Evolutionary conservation across 2,797 vertebrate species (phyloP), one percentile per base, ranked within the genome.

Genomic region (Luscinia luscinia): DNA sequence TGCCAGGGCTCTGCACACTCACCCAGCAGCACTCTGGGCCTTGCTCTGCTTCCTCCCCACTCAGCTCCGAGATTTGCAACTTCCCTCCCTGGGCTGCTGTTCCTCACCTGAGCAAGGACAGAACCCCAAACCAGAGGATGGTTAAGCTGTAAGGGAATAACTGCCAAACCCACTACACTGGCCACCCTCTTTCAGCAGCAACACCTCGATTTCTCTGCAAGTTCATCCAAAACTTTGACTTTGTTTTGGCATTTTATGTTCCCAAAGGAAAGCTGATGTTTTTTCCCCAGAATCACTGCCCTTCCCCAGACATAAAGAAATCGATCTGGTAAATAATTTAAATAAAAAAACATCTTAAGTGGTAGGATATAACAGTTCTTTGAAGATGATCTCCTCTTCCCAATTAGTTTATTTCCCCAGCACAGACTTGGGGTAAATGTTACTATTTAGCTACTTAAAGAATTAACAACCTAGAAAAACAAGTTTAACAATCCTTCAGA

Each of bases 101-200:
- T 51, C 59, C 64, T 5, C 22, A 6, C 6, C 69, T 21, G 12
- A 6, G 41, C 40, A 15, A 19, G 11, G 32, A 15, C 1, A 2
- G 4, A 34, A 16, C 32, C 68, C 38, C 34, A n/a, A 1, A 55
- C 2, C 34, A 32, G 27, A 4, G 4, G 15, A 32, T 18, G 36
- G 11, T 8, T 11, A 3, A 48, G 46, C 48, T 66, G 4, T 2
- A 9, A 40, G 20, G 24, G 28, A 10, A 17, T 1, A 17, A 9
- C 11, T 40, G 23, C 23, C 83, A 4, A 22, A 5, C 17, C 5
- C 6, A 6, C 12, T 9, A 3, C 5, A 9, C 0, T 12, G 27
- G 27, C 4, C 17, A 26, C 8, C 4, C 11, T 36, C 38, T 20
- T 24, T 6, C 36, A 63, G 22, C 17, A 28, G 16, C 28, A 59